Percentiles rank a stretch among this genome's conserved stretches.
Evolutionary conservation across 2,797 vertebrate genomes (phyloP).

Genomic region (Hipposideros larvatus): DNA sequence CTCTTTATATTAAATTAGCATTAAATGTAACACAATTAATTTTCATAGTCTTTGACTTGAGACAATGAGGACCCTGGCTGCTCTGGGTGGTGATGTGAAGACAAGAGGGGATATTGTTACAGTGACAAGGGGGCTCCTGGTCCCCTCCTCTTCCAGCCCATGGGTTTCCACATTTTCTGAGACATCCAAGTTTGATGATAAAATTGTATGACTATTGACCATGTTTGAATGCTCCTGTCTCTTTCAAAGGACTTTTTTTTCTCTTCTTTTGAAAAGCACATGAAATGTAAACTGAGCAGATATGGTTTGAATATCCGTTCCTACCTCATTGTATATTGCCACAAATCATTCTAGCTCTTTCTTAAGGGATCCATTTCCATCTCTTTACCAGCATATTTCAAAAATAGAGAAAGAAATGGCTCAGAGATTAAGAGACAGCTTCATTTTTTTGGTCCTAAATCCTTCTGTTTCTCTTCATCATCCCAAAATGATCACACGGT

Average conservation of each 20-base stretch:
- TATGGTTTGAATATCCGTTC: conserved; percentile 16
- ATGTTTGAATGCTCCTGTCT: neutral
- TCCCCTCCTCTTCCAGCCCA: neutral
- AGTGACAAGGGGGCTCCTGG: neutral
- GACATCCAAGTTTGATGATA: neutral
- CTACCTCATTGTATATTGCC: neutral
- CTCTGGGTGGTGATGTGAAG: neutral
- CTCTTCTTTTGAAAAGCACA: conserved; percentile 32
- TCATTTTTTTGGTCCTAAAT: conserved; percentile 42
- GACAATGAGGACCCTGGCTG: neutral
- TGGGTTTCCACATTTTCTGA: neutral
- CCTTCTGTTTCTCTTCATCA: conserved; percentile 76
- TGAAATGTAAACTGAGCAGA: conserved; percentile 43
- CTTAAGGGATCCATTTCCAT: conserved; percentile 67
- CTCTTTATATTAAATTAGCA: neutral
- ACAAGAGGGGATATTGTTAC: neutral
- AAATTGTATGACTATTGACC: neutral
- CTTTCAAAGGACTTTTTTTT: conserved; percentile 13
- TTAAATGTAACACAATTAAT: neutral
- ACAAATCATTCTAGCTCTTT: conserved; percentile 39
- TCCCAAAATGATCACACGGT: conserved; percentile 73
- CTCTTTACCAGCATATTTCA: conserved; percentile 61
- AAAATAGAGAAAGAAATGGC: conserved; percentile 59
- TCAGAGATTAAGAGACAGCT: conserved; percentile 55
- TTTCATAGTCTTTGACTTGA: neutral